Evolutionary conservation across 2,113 vertebrate genomes (phyloP).

Genomic region (Coryphaenoides rupestris): DNA sequence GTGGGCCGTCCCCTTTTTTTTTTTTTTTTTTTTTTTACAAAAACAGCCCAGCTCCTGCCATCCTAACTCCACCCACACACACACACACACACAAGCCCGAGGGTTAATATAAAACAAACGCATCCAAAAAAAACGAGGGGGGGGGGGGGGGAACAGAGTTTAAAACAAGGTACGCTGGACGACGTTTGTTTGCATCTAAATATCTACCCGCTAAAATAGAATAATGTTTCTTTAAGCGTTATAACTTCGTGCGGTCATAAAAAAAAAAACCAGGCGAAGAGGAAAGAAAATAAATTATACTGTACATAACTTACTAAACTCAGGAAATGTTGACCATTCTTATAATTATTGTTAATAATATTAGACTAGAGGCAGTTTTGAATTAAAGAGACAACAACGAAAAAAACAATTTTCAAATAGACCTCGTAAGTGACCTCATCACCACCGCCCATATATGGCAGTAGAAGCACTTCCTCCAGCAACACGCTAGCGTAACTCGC

Average conservation of each 20-base stretch:
- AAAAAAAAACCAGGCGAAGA: conserved; percentile 81
- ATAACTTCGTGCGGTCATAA: conserved; percentile 80
- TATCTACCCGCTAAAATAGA: conserved; percentile 87
- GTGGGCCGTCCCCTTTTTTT: conserved; percentile 52
- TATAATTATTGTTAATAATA: conserved; percentile 92
- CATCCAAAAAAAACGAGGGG: conserved; percentile 64
- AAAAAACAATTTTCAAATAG: conserved; percentile 91
- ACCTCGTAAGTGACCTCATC: conserved; percentile 20
- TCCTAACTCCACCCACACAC: conserved; percentile 74
- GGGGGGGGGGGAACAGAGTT: conserved; percentile 61
- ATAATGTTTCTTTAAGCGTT: conserved; percentile 83
- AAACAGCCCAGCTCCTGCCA: conserved; percentile 73
- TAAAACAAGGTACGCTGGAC: conserved; percentile 69
- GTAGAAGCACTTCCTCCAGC: too few relatives aligned
- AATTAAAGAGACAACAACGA: conserved; percentile 63
- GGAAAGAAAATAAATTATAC: conserved; percentile 97
- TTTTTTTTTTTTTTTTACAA: too few relatives aligned
- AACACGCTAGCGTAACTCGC: too few relatives aligned
- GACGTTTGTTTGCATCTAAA: conserved; percentile 76
- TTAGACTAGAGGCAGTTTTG: conserved; percentile 96
- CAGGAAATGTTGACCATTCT: conserved; percentile 90
- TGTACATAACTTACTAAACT: conserved; percentile 99
- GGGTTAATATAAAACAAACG: conserved; percentile 78
- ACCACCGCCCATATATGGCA: too few relatives aligned
- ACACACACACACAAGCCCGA: conserved; percentile 67